phyloP scores from a whole-genome alignment of 2,888 invertebrate genomes.

The Chydorus sphaericus region DNA sequence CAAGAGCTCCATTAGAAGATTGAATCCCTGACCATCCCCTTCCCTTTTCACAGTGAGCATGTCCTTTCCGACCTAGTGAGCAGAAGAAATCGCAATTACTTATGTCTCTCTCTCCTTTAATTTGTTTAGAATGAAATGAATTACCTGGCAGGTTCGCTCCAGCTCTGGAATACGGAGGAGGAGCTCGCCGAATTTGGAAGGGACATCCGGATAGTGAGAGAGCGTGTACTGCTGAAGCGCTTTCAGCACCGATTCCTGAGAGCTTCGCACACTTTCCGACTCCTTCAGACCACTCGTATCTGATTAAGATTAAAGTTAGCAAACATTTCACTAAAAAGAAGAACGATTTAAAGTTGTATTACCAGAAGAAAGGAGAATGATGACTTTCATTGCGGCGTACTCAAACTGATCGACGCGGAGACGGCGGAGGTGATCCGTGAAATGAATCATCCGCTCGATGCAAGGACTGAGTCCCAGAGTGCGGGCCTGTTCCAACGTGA shows the following conservation, averaged over 20 bases:
- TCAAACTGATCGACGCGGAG: conserved; percentile 87
- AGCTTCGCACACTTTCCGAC: conserved; percentile 82
- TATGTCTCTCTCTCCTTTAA: too few species aligned
- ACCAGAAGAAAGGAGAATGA: conserved; percentile 83
- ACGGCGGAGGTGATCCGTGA: conserved; percentile 79
- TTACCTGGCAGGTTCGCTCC: conserved; percentile 76
- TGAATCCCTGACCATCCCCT: conserved; percentile 52
- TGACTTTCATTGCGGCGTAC: conserved; percentile 91
- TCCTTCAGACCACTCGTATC: conserved; percentile 86
- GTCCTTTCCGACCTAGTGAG: conserved; percentile 73
- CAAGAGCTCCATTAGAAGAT: conserved; percentile 86
- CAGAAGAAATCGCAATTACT: background rate
- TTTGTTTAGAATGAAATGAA: too few species aligned
- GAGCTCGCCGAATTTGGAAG: conserved; percentile 88
- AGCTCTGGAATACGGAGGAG: conserved; percentile 84
- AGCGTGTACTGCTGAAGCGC: conserved; percentile 83
- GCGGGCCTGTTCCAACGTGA: conserved; percentile 47
- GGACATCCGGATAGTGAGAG: conserved; percentile 78
- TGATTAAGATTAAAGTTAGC: conserved; percentile 24
- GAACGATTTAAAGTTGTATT: conserved; percentile 22
- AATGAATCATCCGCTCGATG: conserved; percentile 85
- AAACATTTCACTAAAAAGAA: background rate
- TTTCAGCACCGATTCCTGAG: conserved; percentile 85
- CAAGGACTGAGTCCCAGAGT: conserved; percentile 68
- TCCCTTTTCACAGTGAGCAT: conserved; percentile 74